Evolutionary conservation across 2,797 vertebrate genomes (phyloP).

Genomic region (Etheostoma perlongum): DNA sequence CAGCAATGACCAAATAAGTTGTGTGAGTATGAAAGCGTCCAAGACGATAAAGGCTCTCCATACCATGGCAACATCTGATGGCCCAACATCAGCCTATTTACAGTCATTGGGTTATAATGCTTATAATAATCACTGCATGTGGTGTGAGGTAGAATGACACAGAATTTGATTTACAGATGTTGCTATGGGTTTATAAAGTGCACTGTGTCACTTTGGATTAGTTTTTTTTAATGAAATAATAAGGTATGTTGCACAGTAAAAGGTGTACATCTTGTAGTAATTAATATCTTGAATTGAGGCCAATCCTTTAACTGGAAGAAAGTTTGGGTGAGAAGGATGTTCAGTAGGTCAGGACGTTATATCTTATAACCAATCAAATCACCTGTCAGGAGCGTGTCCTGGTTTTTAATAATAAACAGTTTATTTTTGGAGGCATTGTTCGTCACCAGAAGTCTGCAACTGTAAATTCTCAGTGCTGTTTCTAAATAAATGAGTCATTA

Average conservation of each 20-base stretch:
- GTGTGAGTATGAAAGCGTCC: constrained; percentile 9
- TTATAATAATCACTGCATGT: constrained; percentile 14
- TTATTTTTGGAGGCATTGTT: background rate
- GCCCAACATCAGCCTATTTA: background rate
- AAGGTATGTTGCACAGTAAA: background rate
- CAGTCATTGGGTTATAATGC: constrained; percentile 1
- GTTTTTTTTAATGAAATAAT: constrained; percentile 21
- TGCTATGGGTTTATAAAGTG: constrained; percentile 12
- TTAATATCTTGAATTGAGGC: background rate
- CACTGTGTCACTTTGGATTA: constrained; percentile 4
- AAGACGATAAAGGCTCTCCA: constrained; percentile 27
- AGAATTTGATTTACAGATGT: constrained; percentile 7
- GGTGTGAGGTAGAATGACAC: constrained; percentile 7
- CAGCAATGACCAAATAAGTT: constrained; percentile 1
- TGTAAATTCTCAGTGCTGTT: constrained; percentile 9
- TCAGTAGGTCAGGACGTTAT: background rate
- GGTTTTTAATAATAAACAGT: background rate
- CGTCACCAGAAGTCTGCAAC: background rate
- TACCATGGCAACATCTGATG: constrained; percentile 1
- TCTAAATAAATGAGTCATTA: constrained; percentile 28
- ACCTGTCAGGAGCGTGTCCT: background rate
- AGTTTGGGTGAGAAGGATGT: background rate
- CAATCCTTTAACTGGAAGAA: background rate
- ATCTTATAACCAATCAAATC: background rate
- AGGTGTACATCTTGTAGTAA: background rate